These are phyloP conservation scores for Thymelicus sylvestris DNA, from an alignment of 2,888 invertebrate genomes.

Conservation along the genomic window DNA sequence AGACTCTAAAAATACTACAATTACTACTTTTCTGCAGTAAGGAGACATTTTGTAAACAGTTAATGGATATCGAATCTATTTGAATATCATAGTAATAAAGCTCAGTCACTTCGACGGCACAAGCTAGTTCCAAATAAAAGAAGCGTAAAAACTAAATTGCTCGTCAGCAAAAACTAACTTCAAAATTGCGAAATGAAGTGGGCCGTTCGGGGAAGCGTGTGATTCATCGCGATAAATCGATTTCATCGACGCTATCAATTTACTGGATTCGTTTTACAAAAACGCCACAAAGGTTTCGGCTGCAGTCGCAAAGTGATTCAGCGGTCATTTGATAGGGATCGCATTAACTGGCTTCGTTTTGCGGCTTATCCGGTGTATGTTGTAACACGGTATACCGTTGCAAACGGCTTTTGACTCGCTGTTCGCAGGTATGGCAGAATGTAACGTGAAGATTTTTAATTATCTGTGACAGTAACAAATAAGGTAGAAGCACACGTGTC, in stretches of 20 bases:
- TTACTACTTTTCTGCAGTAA: no score
- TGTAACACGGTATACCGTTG: slow-evolving; percentile 42
- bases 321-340: slow-evolving; percentile 60
- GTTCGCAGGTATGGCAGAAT: slow-evolving; percentile 1
- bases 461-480: neutral
- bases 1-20: no score
- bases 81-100: no score
- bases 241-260: slow-evolving; percentile 62
- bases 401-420: slow-evolving; percentile 35
- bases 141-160: slow-evolving; percentile 40
- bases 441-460: slow-evolving; percentile 24
- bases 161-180: slow-evolving; percentile 41
- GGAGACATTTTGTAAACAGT: no score
- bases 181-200: slow-evolving; percentile 41
- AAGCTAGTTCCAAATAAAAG: neutral
- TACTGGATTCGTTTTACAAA: slow-evolving; percentile 59
- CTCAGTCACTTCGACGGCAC: neutral
- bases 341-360: slow-evolving; percentile 56
- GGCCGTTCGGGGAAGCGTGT: slow-evolving; percentile 57
- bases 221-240: slow-evolving; percentile 70
- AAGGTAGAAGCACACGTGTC: neutral
- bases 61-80: no score
- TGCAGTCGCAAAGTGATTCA: slow-evolving; percentile 48
- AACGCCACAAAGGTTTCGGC: slow-evolving; percentile 65
- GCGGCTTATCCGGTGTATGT: slow-evolving; percentile 64